A percentile compares a stretch with the other conserved stretches of the same genome.
Evolutionary conservation across 2,888 invertebrate species (phyloP).

Genomic region (Callyntrura sp.): DNA sequence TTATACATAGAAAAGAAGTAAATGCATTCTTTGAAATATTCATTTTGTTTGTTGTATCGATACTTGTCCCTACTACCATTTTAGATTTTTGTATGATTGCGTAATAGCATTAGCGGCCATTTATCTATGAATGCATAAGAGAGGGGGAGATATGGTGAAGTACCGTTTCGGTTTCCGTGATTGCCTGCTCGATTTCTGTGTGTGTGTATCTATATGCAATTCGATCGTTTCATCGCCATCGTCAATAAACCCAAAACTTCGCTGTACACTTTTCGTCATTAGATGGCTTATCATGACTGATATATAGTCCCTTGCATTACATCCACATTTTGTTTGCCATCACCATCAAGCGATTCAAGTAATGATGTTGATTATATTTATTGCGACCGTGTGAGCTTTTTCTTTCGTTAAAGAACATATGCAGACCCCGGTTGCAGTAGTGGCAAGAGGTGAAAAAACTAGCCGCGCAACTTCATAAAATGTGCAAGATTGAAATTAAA

Average conservation of each 20-base stretch:
- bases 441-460: slow-evolving; percentile 12
- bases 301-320: background rate
- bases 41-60: too few species aligned
- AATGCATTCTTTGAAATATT: background rate
- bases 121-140: background rate
- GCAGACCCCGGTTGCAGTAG: background rate
- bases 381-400: slow-evolving; percentile 35
- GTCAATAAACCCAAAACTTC: background rate
- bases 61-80: background rate
- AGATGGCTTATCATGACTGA: too few species aligned
- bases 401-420: background rate
- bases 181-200: background rate
- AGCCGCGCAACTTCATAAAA: slow-evolving; percentile 51
- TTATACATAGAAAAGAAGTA: background rate
- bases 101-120: slow-evolving; percentile 3
- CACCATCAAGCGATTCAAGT: slow-evolving; percentile 12
- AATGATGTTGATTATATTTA: background rate
- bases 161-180: slow-evolving; percentile 51
- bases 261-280: slow-evolving; percentile 35
- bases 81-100: slow-evolving; percentile 20
- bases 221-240: background rate
- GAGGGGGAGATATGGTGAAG: background rate
- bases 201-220: too few species aligned
- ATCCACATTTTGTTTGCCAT: background rate
- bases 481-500: slow-evolving; percentile 23